These are phyloP conservation scores for Nannobrachium achirus DNA, from an alignment of 2,113 vertebrate species.

Conservation along the genomic window DNA sequence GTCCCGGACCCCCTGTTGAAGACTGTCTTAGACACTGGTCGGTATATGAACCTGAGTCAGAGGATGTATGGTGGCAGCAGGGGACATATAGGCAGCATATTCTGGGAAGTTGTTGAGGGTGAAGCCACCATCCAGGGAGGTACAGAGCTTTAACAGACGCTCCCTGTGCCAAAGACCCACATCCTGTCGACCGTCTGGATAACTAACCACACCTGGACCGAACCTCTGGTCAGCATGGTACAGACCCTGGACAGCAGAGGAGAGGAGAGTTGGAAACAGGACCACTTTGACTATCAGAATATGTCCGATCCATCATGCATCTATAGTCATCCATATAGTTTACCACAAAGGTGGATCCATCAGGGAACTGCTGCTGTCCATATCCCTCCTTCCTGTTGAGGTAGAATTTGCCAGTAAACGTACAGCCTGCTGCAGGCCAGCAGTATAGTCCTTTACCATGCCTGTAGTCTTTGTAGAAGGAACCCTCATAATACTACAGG, in stretches of 20 bases:
- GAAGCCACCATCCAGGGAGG: conserved; percentile 62
- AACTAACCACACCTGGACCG: conserved; percentile 84
- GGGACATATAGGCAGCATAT: conserved; percentile 52
- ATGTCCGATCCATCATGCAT: neutral
- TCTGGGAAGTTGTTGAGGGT: conserved; percentile 74
- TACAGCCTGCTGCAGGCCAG: conserved; percentile 83
- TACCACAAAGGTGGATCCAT: conserved; percentile 84
- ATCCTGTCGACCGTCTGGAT: conserved; percentile 80
- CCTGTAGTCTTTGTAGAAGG: conserved; percentile 84
- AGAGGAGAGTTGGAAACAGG: neutral
- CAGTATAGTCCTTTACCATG: conserved; percentile 82
- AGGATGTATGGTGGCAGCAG: neutral
- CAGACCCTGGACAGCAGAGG: conserved; percentile 80
- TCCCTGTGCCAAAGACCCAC: conserved; percentile 85
- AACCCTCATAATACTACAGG: conserved; percentile 82
- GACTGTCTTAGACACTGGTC: neutral
- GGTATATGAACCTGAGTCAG: conserved; percentile 37
- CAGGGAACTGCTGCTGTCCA: conserved; percentile 75
- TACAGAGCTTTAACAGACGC: conserved; percentile 81
- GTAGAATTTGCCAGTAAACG: conserved; percentile 86
- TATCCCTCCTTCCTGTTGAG: conserved; percentile 87
- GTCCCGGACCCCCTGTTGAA: too few relatives aligned
- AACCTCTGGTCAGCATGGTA: conserved; percentile 82
- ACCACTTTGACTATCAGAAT: neutral
- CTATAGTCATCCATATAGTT: neutral